Evolutionary conservation across 2,888 invertebrate genomes (phyloP), one percentile per base, ranked within the genome.

Genomic region (Timandra comae): DNA sequence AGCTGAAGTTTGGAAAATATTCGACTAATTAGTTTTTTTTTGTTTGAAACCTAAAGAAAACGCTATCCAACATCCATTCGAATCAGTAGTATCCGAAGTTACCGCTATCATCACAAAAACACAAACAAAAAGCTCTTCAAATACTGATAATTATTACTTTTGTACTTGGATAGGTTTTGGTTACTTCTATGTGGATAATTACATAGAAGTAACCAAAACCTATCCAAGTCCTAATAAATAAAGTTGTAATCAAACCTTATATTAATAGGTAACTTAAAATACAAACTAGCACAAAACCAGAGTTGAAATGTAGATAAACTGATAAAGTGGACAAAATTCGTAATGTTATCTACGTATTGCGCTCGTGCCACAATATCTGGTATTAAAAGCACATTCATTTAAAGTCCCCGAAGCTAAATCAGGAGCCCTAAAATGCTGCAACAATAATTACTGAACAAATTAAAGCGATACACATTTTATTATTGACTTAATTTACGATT

Each of bases 301-400:
- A 35, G 5, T 27, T 13, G 28, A 40, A 33, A 29, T 35, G 24
- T 25, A 41, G 29, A 41, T 46, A 35, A 40, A 41, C 30, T 44
- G 38, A 35, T 39, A 43, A 35, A 44, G 35, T 46, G 35, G 35
- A 35, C 46, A 38, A 49, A 49, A 46, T 49, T 43, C 43, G 46
- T 43, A 43, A 41, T 34, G 37, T 41, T 43, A 46, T 36, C 39
- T 35, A 22, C 31, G 40, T 40, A 59, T 50, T 46, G 41, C 50
- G 74, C 79, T 76, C 79, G 79, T 76, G 79, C 77, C 65, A 48
- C 49, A 51, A 66, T 73, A 77, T 77, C 77, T 64, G 57, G 75
- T 69, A 78, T 79, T 80, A 79, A 78, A 81, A 78, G 75, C 78
- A 77, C 81, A 81, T 84, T 81, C 80, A 82, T 80, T 76, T 81